phyloP scores from a whole-genome alignment of 2,113 vertebrate genomes.

The Phyllostomus hastatus region DNA sequence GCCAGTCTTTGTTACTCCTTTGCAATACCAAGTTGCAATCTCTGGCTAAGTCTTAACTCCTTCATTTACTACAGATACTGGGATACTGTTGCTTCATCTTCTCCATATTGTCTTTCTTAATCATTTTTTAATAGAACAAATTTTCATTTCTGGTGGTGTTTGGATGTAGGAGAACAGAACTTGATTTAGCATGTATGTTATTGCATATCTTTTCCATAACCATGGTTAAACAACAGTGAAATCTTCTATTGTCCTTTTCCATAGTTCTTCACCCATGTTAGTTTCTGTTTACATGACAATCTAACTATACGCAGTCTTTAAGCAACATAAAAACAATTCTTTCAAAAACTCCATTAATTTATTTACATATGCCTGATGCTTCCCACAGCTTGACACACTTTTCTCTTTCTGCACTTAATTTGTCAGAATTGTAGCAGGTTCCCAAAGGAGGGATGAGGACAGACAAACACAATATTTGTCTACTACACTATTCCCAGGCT shows the following conservation, averaged over 20 bases:
- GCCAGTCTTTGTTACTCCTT: background rate
- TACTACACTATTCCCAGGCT: background rate
- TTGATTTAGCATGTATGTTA: background rate
- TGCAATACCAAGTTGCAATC: background rate
- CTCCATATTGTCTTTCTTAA: background rate
- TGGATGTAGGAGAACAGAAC: background rate
- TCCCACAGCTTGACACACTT: background rate
- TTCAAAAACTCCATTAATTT: background rate
- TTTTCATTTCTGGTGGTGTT: background rate
- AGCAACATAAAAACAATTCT: background rate
- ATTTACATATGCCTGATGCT: background rate
- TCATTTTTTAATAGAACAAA: background rate
- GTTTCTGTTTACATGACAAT: background rate
- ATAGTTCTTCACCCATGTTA: background rate
- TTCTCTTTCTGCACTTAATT: slow-evolving; percentile 1
- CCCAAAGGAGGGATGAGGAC: background rate
- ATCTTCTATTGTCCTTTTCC: background rate
- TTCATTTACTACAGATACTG: background rate
- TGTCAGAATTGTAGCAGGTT: background rate
- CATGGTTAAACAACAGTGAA: background rate
- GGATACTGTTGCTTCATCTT: background rate
- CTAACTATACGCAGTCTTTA: background rate
- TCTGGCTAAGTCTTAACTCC: background rate
- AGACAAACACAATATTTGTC: background rate
- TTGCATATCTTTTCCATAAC: background rate